phyloP scores from a whole-genome alignment of 2,797 vertebrate genomes.

The Sebastes oblongus region DNA sequence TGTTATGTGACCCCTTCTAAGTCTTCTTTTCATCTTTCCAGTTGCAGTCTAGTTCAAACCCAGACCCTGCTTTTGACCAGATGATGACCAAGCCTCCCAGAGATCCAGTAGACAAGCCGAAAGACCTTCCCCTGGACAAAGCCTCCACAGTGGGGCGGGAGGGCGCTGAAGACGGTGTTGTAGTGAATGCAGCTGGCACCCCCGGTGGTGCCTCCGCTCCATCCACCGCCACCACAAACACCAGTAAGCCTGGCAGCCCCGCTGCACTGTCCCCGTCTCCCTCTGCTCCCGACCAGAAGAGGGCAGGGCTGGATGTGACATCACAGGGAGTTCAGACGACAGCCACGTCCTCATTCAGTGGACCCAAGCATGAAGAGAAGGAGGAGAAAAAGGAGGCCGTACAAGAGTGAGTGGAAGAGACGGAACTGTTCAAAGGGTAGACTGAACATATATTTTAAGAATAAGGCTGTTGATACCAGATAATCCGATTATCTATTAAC shows the following conservation, averaged over 20 bases:
- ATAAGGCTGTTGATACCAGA: not conserved
- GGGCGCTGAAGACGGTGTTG: conserved; percentile 51
- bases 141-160: conserved; percentile 69
- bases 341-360: conserved; percentile 83
- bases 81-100: conserved; percentile 89
- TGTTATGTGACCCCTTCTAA: not conserved
- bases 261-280: conserved; percentile 87
- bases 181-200: conserved; percentile 39
- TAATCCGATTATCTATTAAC: not conserved
- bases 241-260: conserved; percentile 91
- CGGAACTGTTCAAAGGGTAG: not conserved
- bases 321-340: conserved; percentile 96
- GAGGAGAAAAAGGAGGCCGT: conserved; percentile 94
- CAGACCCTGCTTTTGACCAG: conserved; percentile 89
- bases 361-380: conserved; percentile 90
- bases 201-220: conserved; percentile 42
- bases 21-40: conserved; percentile 61
- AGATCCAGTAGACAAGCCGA: conserved; percentile 90
- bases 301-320: conserved; percentile 90
- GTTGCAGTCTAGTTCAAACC: conserved; percentile 94
- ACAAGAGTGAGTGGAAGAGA: conserved; percentile 88
- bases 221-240: conserved; percentile 47
- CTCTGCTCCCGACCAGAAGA: conserved; percentile 87
- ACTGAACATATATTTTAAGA: not conserved
- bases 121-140: conserved; percentile 91